Evolutionary conservation across 2,113 vertebrate species (phyloP).

Genomic region (Xyrauchen texanus): DNA sequence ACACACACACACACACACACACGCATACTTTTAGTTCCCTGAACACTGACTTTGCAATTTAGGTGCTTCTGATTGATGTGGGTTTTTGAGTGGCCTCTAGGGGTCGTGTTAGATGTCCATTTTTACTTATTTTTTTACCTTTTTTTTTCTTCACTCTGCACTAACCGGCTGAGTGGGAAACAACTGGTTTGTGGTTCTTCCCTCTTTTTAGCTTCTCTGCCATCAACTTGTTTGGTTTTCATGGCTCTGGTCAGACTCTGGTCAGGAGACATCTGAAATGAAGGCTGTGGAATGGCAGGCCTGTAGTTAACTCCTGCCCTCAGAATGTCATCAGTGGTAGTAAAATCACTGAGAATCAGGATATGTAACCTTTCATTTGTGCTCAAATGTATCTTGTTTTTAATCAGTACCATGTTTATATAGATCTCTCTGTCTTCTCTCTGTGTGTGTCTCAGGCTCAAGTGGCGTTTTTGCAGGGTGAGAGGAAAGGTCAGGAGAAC

Average conservation of each 20-base stretch:
- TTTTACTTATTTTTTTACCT: neutral
- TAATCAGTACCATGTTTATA: neutral
- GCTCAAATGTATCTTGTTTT: neutral
- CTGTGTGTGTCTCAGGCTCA: constrained; percentile 75
- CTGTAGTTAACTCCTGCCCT: constrained; percentile 18
- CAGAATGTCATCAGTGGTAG: neutral
- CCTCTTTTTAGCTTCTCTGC: neutral
- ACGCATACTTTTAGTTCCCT: too few species aligned
- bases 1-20: too few species aligned
- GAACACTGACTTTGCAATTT: neutral
- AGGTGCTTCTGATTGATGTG: neutral
- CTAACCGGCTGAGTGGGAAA: neutral
- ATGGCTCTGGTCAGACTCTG: neutral
- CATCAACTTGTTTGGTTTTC: neutral
- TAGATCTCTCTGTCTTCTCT: neutral
- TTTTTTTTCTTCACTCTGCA: neutral
- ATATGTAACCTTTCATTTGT: constrained; percentile 9
- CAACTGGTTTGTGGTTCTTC: neutral
- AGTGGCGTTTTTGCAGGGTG: constrained; percentile 89
- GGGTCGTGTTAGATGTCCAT: neutral
- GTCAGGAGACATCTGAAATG: constrained; percentile 1
- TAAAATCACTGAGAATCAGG: neutral
- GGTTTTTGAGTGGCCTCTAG: neutral
- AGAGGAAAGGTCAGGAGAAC: constrained; percentile 89
- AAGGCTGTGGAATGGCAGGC: constrained; percentile 4